These are phyloP conservation scores for Trichogramma pretiosum DNA, from an alignment of 1,140 invertebrate genomes.

Conservation along the genomic window DNA sequence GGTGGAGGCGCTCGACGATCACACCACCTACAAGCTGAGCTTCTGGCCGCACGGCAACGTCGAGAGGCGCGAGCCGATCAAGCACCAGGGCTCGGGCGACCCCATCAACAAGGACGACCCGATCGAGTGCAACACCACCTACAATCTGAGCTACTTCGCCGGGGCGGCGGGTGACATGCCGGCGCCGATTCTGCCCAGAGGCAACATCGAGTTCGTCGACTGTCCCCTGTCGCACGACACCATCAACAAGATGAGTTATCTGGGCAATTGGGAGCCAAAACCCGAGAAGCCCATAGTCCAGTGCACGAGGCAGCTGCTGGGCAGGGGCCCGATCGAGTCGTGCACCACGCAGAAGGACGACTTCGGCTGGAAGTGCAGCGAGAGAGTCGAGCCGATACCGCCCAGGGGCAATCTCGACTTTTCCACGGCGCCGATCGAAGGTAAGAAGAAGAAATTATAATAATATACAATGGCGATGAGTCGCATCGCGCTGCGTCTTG, in stretches of 20 bases:
- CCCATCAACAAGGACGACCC: slow-evolving; percentile 24
- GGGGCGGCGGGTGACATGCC: slow-evolving; percentile 26
- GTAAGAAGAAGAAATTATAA: too few species aligned
- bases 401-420: slow-evolving; percentile 26
- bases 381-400: slow-evolving; percentile 1
- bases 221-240: slow-evolving; percentile 36
- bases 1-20: slow-evolving; percentile 37
- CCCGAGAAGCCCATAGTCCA: slow-evolving; percentile 27
- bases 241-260: slow-evolving; percentile 35
- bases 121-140: slow-evolving; percentile 37
- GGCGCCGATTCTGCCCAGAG: slow-evolving; percentile 23
- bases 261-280: slow-evolving; percentile 37
- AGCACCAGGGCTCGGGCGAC: slow-evolving; percentile 22
- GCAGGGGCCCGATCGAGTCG: slow-evolving; percentile 59
- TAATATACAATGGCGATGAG: slow-evolving; percentile 1
- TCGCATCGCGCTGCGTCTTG: neutral
- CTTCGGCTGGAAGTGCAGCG: slow-evolving; percentile 41
- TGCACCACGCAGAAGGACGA: slow-evolving; percentile 63
- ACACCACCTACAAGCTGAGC: slow-evolving; percentile 50
- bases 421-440: slow-evolving; percentile 26
- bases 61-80: slow-evolving; percentile 22
- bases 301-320: slow-evolving; percentile 28
- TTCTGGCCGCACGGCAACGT: slow-evolving; percentile 39
- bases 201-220: slow-evolving; percentile 23
- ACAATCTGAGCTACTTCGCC: slow-evolving; percentile 38